A percentile compares a stretch with the other conserved stretches of the same genome.
phyloP scores from a whole-genome alignment of 1,140 invertebrate genomes.

The Pseudomyrmex gracilis region DNA sequence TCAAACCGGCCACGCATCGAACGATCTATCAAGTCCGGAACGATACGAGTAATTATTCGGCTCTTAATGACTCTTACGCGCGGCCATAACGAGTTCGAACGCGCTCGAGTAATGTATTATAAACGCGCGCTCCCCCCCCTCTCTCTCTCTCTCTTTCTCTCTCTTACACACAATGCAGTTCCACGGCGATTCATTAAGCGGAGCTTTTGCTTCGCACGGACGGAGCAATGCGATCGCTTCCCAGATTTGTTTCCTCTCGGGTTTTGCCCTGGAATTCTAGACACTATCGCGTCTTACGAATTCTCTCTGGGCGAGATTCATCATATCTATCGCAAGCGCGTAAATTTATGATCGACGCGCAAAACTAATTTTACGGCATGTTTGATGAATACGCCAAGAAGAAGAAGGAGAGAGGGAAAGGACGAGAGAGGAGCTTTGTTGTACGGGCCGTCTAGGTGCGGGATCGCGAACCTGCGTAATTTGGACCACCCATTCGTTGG shows the following conservation, averaged over 20 bases:
- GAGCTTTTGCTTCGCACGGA: conserved; percentile 9
- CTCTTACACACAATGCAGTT: conserved; percentile 51
- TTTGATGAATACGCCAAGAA: not conserved
- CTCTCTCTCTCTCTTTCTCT: not conserved
- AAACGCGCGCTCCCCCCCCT: conserved; percentile 44
- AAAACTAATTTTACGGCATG: conserved; percentile 38
- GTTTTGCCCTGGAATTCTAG: not conserved
- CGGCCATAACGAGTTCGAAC: conserved; percentile 68
- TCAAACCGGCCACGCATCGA: conserved; percentile 75
- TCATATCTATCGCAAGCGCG: not conserved
- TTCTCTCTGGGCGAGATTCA: not conserved
- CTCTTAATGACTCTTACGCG: conserved; percentile 76
- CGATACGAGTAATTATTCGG: conserved; percentile 77
- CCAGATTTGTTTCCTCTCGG: not conserved
- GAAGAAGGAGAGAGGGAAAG: not conserved
- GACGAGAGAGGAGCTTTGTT: not conserved
- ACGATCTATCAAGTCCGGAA: conserved; percentile 75
- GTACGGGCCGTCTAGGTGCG: conserved; percentile 48
- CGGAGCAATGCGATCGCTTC: too few relatives aligned
- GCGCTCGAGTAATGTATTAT: conserved; percentile 57
- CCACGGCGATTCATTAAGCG: conserved; percentile 43
- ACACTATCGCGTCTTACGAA: not conserved
- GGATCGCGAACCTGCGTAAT: conserved; percentile 72
- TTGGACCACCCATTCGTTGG: conserved; percentile 83
- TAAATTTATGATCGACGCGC: conserved; percentile 36